Conservation (phyloP, 2,797 vertebrate genomes). For the Chaenodraco wilsoni region DNA sequence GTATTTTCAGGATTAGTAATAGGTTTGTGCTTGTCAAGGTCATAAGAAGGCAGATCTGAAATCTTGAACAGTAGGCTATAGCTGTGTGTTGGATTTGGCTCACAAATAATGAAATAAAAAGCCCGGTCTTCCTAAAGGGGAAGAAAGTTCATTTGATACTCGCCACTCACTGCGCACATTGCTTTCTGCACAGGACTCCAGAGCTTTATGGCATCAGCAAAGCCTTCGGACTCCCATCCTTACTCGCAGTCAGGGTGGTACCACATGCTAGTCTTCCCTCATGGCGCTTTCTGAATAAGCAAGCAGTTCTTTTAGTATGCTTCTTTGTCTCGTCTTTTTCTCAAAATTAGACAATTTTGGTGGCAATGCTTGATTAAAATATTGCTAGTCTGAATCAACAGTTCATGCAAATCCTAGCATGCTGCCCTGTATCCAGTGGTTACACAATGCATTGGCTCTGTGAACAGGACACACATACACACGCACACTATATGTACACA, state of each 20-base stretch:
- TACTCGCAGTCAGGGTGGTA: slow-evolving; percentile 67
- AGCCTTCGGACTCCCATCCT: slow-evolving; percentile 60
- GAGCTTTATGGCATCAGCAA: slow-evolving; percentile 71
- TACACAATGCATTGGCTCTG: slow-evolving; percentile 83
- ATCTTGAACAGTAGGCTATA: slow-evolving; percentile 85
- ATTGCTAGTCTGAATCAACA: slow-evolving; percentile 90
- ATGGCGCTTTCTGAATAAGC: slow-evolving; percentile 73
- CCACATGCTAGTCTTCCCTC: slow-evolving; percentile 70
- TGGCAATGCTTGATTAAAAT: slow-evolving; percentile 86
- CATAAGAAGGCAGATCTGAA: slow-evolving; percentile 89
- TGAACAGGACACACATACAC: slow-evolving; percentile 79
- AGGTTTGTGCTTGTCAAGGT: slow-evolving; percentile 91
- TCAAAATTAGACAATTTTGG: slow-evolving; percentile 80
- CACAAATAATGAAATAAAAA: slow-evolving; percentile 84
- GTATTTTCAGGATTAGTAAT: slow-evolving; percentile 83
- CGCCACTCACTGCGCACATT: slow-evolving; percentile 85
- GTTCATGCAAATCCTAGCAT: slow-evolving; percentile 86
- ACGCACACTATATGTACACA: slow-evolving; percentile 36
- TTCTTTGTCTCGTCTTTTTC: slow-evolving; percentile 69
- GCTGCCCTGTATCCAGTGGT: slow-evolving; percentile 85
- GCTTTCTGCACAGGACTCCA: slow-evolving; percentile 83
- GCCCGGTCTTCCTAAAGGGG: slow-evolving; percentile 80
- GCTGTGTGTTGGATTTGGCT: slow-evolving; percentile 86
- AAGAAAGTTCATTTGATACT: slow-evolving; percentile 81
- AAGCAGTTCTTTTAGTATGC: slow-evolving; percentile 73